Conservation (phyloP, 2,888 invertebrate genomes). For the Brenthis ino region DNA sequence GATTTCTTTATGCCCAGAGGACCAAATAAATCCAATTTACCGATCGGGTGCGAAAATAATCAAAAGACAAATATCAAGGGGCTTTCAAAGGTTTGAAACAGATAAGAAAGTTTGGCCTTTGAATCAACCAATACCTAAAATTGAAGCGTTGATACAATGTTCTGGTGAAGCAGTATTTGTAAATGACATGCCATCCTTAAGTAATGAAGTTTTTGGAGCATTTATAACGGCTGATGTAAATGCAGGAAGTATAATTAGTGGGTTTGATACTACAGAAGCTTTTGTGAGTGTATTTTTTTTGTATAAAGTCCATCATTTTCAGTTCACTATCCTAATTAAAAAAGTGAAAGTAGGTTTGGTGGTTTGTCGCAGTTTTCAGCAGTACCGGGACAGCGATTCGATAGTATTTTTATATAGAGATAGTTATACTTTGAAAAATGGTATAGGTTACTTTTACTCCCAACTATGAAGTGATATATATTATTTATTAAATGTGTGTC, state of each 20-base stretch:
- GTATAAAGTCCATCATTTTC: slow-evolving; percentile 16
- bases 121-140: slow-evolving; percentile 87
- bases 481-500: no score
- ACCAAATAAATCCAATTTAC: slow-evolving; percentile 70
- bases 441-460: no score
- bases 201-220: slow-evolving; percentile 86
- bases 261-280: slow-evolving; percentile 85
- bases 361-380: no score
- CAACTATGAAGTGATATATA: no score
- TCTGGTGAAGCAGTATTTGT: slow-evolving; percentile 90
- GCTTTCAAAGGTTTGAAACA: slow-evolving; percentile 87
- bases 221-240: slow-evolving; percentile 84
- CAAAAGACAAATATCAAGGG: slow-evolving; percentile 85
- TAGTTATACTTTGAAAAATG: no score
- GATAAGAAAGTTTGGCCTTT: slow-evolving; percentile 87
- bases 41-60: slow-evolving; percentile 83
- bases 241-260: slow-evolving; percentile 80
- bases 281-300: slow-evolving; percentile 75
- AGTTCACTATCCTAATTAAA: no score
- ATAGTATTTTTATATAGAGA: no score
- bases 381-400: no score
- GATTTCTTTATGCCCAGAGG: slow-evolving; percentile 80
- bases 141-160: slow-evolving; percentile 86
- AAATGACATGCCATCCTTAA: slow-evolving; percentile 86
- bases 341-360: no score